These are phyloP conservation scores for Perccottus glenii DNA, from an alignment of 2,113 vertebrate genomes.

Conservation along the genomic window DNA sequence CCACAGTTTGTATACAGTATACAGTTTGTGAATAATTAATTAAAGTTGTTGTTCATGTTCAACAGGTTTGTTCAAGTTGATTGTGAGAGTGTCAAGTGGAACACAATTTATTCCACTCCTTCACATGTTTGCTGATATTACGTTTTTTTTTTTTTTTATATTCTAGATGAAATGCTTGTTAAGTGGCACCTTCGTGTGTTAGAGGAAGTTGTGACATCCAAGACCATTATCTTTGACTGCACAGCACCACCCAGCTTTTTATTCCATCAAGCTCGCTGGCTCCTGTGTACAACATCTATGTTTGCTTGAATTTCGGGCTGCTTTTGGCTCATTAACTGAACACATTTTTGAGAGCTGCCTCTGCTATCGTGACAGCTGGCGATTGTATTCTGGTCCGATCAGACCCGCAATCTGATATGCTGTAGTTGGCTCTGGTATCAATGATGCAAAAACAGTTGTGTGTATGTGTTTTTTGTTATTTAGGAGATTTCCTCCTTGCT, in stretches of 20 bases:
- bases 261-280: neutral
- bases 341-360: constrained; percentile 7
- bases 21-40: no score
- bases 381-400: constrained; percentile 20
- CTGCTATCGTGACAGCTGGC: neutral
- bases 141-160: neutral
- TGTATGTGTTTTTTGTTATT: constrained; percentile 29
- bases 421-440: constrained; percentile 2
- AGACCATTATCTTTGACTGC: neutral
- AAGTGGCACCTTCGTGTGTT: constrained; percentile 9
- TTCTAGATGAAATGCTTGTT: constrained; percentile 21
- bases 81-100: no score
- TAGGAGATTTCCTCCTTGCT: constrained; percentile 38
- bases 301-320: constrained; percentile 22
- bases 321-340: constrained; percentile 26
- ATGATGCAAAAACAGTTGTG: constrained; percentile 9
- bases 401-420: neutral
- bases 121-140: neutral
- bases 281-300: constrained; percentile 10
- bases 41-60: no score
- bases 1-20: no score
- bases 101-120: neutral
- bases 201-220: constrained; percentile 13
- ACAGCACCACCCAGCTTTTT: neutral
- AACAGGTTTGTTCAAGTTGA: no score